phyloP scores from a whole-genome alignment of 2,888 invertebrate species.

The Acrobasis suavella region DNA sequence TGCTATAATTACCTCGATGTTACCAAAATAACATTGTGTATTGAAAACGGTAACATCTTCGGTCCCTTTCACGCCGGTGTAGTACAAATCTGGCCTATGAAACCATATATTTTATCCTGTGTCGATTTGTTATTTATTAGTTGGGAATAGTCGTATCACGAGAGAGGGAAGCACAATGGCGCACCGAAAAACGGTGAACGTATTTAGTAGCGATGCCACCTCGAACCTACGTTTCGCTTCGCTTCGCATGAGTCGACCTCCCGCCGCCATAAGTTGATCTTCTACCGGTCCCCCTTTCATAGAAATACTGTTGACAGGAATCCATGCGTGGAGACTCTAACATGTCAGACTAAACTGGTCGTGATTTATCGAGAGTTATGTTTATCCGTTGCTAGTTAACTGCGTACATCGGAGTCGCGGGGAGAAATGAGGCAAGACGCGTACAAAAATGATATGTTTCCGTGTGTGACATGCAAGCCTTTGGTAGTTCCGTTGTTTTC shows the following conservation, averaged over 20 bases:
- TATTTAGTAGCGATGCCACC: slow-evolving; percentile 75
- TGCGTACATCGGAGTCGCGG: slow-evolving; percentile 46
- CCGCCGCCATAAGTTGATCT: slow-evolving; percentile 57
- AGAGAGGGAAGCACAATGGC: slow-evolving; percentile 70
- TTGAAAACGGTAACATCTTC: slow-evolving; percentile 55
- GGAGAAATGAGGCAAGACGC: slow-evolving; percentile 69
- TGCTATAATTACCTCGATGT: slow-evolving; percentile 31
- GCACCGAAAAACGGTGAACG: slow-evolving; percentile 66
- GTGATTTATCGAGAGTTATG: slow-evolving; percentile 58
- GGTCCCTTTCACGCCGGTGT: slow-evolving; percentile 54
- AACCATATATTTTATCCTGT: slow-evolving; percentile 77
- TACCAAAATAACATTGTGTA: slow-evolving; percentile 37
- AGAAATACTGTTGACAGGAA: slow-evolving; percentile 42
- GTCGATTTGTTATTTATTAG: slow-evolving; percentile 82
- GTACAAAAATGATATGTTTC: slow-evolving; percentile 67
- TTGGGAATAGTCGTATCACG: slow-evolving; percentile 77
- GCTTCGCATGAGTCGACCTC: slow-evolving; percentile 54
- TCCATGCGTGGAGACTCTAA: slow-evolving; percentile 48
- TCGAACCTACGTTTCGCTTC: slow-evolving; percentile 64
- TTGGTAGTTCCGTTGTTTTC: slow-evolving; percentile 53
- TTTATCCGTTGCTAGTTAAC: slow-evolving; percentile 62
- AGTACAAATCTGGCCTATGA: slow-evolving; percentile 67
- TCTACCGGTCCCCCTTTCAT: slow-evolving; percentile 51
- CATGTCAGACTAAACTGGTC: slow-evolving; percentile 54
- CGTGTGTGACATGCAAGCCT: slow-evolving; percentile 59